Percentiles rank a stretch among this genome's conserved stretches.
These are phyloP conservation scores for Brachypalpus laphriformis DNA, from an alignment of 2,888 invertebrate species.

Conservation along the genomic window DNA sequence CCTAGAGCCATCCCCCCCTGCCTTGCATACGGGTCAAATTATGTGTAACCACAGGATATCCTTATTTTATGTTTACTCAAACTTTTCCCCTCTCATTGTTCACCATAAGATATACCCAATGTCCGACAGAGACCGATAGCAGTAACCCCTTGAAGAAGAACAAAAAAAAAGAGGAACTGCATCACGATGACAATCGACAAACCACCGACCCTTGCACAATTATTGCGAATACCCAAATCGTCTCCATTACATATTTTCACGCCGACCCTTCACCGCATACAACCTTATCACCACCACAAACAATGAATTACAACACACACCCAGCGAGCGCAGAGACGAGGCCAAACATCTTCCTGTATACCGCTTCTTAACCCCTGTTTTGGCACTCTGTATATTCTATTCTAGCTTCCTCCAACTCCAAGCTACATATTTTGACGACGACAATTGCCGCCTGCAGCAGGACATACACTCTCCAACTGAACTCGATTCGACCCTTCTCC, in stretches of 20 bases:
- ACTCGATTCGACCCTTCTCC: not conserved
- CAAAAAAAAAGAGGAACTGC: conserved; percentile 23
- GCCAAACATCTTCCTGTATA: conserved; percentile 35
- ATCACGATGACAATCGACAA: conserved; percentile 53
- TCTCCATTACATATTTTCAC: conserved; percentile 62
- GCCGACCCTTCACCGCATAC: conserved; percentile 65
- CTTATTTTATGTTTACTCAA: conserved; percentile 30
- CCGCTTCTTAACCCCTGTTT: conserved; percentile 65
- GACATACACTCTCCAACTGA: conserved; percentile 26
- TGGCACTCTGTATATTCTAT: conserved; percentile 57
- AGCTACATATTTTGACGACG: conserved; percentile 18
- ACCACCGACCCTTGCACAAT: conserved; percentile 68
- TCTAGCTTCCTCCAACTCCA: not conserved
- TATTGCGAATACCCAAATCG: conserved; percentile 69
- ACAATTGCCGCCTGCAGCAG: conserved; percentile 56
- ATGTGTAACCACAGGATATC: conserved; percentile 44
- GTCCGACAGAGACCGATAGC: not conserved
- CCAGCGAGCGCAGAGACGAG: not conserved
- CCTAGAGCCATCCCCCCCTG: not conserved
- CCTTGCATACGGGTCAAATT: conserved; percentile 39
- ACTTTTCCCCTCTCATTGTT: not conserved
- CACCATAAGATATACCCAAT: not conserved
- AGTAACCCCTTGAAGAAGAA: not conserved
- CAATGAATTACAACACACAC: conserved; percentile 64
- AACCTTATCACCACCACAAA: conserved; percentile 65